Evolutionary conservation across 1,140 invertebrate species (phyloP), one percentile per base, ranked within the genome.

Genomic region (Delia radicum): DNA sequence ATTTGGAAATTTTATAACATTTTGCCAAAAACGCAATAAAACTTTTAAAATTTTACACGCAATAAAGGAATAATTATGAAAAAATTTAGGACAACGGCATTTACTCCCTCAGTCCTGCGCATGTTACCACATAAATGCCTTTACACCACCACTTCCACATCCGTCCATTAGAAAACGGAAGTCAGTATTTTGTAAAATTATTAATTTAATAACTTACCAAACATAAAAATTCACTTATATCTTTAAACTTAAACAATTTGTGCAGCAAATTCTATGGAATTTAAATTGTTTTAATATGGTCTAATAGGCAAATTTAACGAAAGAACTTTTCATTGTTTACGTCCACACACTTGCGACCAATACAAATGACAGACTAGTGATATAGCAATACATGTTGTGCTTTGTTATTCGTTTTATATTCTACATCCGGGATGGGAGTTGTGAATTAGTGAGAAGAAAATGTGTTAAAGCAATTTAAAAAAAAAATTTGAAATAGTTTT

Each of bases 91-190:
- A 10, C 12, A 13, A 42, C 3, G 12, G 12, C 37, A 42, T 42
- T 42, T 10, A 42, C 10, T 42, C 37, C 37, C 37, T 15, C 12
- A 42, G 37, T 42, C 37, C 37, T 42, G 37, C 37, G 37, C 37
- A 42, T 42, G 37, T 42, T 42, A 42, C 37, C 37, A 42, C 37
- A 42, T 42, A 42, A 42, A 42, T 42, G 2, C n/a, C 37, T 42
- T 42, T 42, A 42, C 37, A 42, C 37, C 37, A 42, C 37, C 37
- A 42, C 71, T 31, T 74, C 73, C 73, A 74, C 26, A 55, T 74
- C 73, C 73, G 73, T 55, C 61, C 13, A 28, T 27, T 27, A 31
- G 24, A 65, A 74, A 74, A 63, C 73, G 73, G 73, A 74, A 74
- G 73, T 74, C 55, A 18, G 27, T 63, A 74, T 18, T 24, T 63